phyloP scores from a whole-genome alignment of 2,113 vertebrate species.

The Vombatus ursinus region DNA sequence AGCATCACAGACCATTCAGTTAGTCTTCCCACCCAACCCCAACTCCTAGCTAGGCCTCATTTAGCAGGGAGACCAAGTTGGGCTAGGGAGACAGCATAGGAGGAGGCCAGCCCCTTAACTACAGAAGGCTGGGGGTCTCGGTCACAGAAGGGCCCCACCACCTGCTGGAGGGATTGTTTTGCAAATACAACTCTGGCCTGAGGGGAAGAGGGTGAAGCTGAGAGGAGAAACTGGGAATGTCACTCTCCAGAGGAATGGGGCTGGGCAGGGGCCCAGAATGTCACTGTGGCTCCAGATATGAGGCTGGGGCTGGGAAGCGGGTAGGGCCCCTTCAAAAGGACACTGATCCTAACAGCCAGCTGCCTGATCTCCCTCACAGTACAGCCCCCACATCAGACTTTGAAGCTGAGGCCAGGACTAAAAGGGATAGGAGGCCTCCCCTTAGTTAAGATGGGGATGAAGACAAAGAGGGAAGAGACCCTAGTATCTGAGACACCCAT shows the following conservation, averaged over 20 bases:
- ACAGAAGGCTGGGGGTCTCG: neutral
- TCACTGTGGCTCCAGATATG: neutral
- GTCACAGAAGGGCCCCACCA: constrained; percentile 46
- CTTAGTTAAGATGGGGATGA: neutral
- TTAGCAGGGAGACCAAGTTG: neutral
- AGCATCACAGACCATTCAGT: neutral
- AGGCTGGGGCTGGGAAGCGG: neutral
- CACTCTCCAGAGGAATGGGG: constrained; percentile 48
- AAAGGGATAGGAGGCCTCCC: neutral
- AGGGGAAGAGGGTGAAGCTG: constrained; percentile 66
- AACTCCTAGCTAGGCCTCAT: neutral
- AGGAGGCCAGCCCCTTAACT: neutral
- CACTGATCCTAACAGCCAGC: neutral
- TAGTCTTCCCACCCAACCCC: neutral
- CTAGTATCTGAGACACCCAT: neutral
- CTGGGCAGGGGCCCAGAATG: neutral
- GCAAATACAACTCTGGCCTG: constrained; percentile 12
- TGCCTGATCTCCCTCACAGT: neutral
- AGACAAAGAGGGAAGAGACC: neutral
- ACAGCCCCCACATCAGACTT: neutral
- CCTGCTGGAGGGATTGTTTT: constrained; percentile 58
- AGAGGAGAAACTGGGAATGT: constrained; percentile 75
- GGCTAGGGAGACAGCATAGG: neutral
- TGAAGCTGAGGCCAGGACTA: neutral
- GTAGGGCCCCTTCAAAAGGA: neutral